A percentile compares a stretch with the other conserved stretches of the same genome.
phyloP scores from a whole-genome alignment of 2,797 vertebrate genomes.

The Chaenodraco wilsoni region DNA sequence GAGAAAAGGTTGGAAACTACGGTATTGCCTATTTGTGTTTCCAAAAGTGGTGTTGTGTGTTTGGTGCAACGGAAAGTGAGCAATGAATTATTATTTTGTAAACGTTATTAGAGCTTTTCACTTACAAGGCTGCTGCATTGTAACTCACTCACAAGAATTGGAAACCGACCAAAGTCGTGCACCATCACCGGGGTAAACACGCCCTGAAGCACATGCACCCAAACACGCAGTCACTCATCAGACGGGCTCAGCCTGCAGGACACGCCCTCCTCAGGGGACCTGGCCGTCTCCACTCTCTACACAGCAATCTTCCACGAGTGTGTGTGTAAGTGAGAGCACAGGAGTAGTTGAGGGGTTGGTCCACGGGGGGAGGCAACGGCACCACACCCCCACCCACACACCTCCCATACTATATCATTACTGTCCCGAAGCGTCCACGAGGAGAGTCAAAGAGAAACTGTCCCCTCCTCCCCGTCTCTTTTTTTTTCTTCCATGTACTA shows the following conservation, averaged over 20 bases:
- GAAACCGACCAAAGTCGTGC: slow-evolving; percentile 23
- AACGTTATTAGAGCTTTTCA: slow-evolving; percentile 37
- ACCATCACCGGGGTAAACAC: slow-evolving; percentile 41
- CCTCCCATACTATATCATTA: slow-evolving; percentile 80
- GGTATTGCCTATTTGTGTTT: slow-evolving; percentile 11
- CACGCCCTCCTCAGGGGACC: slow-evolving; percentile 78
- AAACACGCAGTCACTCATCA: slow-evolving; percentile 46
- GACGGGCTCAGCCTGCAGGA: slow-evolving; percentile 55
- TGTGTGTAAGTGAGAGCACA: slow-evolving; percentile 35
- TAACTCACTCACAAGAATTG: slow-evolving; percentile 24
- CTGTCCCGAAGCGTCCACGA: slow-evolving; percentile 71
- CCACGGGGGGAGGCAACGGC: slow-evolving; percentile 24
- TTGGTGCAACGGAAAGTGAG: slow-evolving; percentile 22
- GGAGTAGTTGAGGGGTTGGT: slow-evolving; percentile 51
- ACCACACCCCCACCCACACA: slow-evolving; percentile 79
- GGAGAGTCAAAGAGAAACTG: slow-evolving; percentile 66
- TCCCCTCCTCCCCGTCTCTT: slow-evolving; percentile 45
- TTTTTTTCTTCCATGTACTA: slow-evolving; percentile 49
- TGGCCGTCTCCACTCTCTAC: slow-evolving; percentile 75
- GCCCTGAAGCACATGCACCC: slow-evolving; percentile 31
- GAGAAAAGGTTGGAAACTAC: slow-evolving; percentile 2
- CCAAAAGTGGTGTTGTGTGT: slow-evolving; percentile 17
- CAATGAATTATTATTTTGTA: slow-evolving; percentile 17
- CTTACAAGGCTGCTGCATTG: slow-evolving; percentile 43
- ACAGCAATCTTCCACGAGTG: slow-evolving; percentile 66